phyloP scores from a whole-genome alignment of 1,140 invertebrate genomes.

The Megalopta genalis region DNA sequence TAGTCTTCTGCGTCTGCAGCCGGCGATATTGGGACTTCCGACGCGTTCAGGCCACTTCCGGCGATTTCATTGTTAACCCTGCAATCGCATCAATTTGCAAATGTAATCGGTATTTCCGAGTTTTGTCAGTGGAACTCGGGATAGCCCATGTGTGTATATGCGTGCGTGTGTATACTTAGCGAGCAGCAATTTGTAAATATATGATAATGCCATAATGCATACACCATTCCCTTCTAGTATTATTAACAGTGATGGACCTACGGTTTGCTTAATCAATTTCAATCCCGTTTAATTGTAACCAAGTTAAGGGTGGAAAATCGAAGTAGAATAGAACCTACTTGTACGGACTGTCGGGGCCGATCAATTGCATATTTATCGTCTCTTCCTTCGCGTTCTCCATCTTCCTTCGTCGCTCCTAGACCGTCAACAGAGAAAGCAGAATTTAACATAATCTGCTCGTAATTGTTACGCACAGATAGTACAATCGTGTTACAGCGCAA shows the following conservation, averaged over 20 bases:
- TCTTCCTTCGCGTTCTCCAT: slow-evolving; percentile 72
- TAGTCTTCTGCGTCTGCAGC: slow-evolving; percentile 73
- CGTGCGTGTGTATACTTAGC: too few relatives aligned
- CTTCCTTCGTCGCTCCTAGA: background rate
- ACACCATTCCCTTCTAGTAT: too few relatives aligned
- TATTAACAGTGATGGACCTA: too few relatives aligned
- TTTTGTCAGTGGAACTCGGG: background rate
- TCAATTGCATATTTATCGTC: slow-evolving; percentile 68
- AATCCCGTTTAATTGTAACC: too few relatives aligned
- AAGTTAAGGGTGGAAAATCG: background rate
- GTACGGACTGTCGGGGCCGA: slow-evolving; percentile 59
- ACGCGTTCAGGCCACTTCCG: slow-evolving; percentile 33
- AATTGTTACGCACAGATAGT: too few relatives aligned
- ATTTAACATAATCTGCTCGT: too few relatives aligned
- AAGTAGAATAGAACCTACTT: slow-evolving; percentile 63
- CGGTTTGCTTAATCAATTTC: too few relatives aligned
- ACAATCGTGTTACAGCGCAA: too few relatives aligned
- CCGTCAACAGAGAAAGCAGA: background rate
- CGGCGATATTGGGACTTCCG: slow-evolving; percentile 41
- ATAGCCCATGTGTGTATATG: too few relatives aligned
- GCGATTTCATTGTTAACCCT: slow-evolving; percentile 52
- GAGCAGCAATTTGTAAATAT: too few relatives aligned
- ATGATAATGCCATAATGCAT: too few relatives aligned
- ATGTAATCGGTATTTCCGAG: slow-evolving; percentile 8
- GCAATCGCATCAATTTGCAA: slow-evolving; percentile 46